phyloP scores from a whole-genome alignment of 1,140 invertebrate species.

The Heliothis virescens region DNA sequence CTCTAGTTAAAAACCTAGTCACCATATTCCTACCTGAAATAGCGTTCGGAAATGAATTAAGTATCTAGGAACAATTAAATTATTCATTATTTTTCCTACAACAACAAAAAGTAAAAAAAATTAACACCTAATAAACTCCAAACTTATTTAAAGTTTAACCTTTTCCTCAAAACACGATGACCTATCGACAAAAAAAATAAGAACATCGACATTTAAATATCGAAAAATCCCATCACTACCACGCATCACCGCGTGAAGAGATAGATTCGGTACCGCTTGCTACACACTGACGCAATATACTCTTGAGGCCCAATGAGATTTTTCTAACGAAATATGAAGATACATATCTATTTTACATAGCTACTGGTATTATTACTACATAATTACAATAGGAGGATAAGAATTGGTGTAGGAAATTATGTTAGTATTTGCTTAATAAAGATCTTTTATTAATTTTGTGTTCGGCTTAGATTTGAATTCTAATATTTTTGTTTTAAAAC shows the following conservation, averaged over 20 bases:
- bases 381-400: constrained; percentile 7
- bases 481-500: too few relatives aligned
- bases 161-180: neutral
- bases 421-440: neutral
- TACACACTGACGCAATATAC: constrained; percentile 35
- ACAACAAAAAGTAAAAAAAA: too few relatives aligned
- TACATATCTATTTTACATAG: constrained; percentile 15
- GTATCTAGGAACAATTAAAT: too few relatives aligned
- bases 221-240: constrained; percentile 13
- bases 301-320: constrained; percentile 13
- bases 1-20: too few relatives aligned
- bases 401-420: neutral
- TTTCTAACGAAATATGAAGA: constrained; percentile 38
- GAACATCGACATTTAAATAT: neutral
- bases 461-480: too few relatives aligned
- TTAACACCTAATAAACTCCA: too few relatives aligned
- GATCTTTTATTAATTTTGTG: too few relatives aligned
- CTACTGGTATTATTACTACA: constrained; percentile 1
- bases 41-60: too few relatives aligned
- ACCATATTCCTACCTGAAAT: too few relatives aligned
- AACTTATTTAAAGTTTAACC: neutral
- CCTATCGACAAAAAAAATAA: neutral
- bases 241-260: constrained; percentile 44
- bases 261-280: constrained; percentile 37
- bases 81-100: too few relatives aligned